Percentiles rank a stretch among this genome's conserved stretches.
Evolutionary conservation across 2,797 vertebrate species (phyloP).

Genomic region (Sebastes oblongus): DNA sequence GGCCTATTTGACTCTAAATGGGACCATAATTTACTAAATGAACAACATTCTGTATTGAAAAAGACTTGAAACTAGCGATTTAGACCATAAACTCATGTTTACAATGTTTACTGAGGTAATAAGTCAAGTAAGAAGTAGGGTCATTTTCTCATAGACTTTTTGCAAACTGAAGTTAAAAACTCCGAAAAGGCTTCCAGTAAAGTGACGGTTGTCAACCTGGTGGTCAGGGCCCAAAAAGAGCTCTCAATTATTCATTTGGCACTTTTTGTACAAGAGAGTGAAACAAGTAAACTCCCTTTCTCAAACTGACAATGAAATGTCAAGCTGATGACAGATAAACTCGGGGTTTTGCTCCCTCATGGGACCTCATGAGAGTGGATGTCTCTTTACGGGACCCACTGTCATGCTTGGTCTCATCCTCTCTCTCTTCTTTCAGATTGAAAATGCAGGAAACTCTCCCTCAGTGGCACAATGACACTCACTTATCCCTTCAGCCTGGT

Average conservation of each 20-base stretch:
- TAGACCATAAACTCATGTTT: too few relatives aligned
- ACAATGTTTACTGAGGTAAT: too few relatives aligned
- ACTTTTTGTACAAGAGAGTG: slow-evolving; percentile 12
- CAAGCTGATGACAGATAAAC: background rate
- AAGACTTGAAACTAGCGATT: too few relatives aligned
- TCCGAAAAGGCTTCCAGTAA: background rate
- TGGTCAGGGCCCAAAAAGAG: background rate
- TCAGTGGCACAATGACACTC: background rate
- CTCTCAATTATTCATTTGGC: slow-evolving; percentile 39
- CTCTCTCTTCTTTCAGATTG: background rate
- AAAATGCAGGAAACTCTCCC: slow-evolving; percentile 16
- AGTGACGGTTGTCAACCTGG: background rate
- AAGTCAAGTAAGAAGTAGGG: accelerated
- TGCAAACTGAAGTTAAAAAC: background rate
- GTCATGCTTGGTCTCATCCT: slow-evolving; percentile 19
- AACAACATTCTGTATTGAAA: too few relatives aligned
- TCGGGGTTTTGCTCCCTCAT: background rate
- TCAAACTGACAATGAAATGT: slow-evolving; percentile 4
- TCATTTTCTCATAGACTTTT: too few relatives aligned
- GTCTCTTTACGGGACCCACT: slow-evolving; percentile 11
- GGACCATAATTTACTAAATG: too few relatives aligned
- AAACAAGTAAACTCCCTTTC: slow-evolving; percentile 1
- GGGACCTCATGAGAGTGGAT: slow-evolving; percentile 8
- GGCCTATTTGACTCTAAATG: too few relatives aligned
- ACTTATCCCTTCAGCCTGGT: slow-evolving; percentile 14